phyloP scores from a whole-genome alignment of 1,140 invertebrate species.

The Leptinotarsa texana region DNA sequence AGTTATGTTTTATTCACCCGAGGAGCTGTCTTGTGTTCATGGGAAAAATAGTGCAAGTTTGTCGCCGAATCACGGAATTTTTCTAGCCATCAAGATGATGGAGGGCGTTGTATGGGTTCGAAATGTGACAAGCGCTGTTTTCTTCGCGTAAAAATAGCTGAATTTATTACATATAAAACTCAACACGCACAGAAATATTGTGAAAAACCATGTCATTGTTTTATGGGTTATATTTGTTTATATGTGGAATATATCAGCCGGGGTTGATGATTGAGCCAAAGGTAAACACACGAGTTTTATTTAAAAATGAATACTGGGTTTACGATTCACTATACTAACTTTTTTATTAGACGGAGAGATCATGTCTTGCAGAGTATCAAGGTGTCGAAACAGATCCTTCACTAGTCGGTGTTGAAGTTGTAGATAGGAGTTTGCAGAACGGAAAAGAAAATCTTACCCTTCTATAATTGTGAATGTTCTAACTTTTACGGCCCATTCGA shows the following conservation, averaged over 20 bases:
- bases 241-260: not conserved
- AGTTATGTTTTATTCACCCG: slow-evolving; percentile 36
- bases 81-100: slow-evolving; percentile 22
- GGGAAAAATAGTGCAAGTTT: slow-evolving; percentile 26
- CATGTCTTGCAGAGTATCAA: too few species aligned
- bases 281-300: too few species aligned
- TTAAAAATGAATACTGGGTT: too few species aligned
- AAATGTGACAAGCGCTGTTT: slow-evolving; percentile 9
- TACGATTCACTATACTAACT: too few species aligned
- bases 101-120: not conserved
- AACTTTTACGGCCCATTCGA: too few species aligned
- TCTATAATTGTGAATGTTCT: too few species aligned
- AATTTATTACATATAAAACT: slow-evolving; percentile 15
- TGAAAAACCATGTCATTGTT: slow-evolving; percentile 11
- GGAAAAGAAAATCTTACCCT: too few species aligned
- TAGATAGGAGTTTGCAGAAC: too few species aligned
- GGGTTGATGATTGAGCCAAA: not conserved
- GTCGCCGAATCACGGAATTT: slow-evolving; percentile 16
- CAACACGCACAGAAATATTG: slow-evolving; percentile 19
- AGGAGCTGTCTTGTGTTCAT: slow-evolving; percentile 26
- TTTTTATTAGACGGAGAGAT: too few species aligned
- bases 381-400: too few species aligned
- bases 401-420: too few species aligned
- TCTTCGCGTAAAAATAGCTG: slow-evolving; percentile 1
- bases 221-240: not conserved